Base-by-base conservation (phyloP, 1,140 invertebrate species). In the Ooceraea biroi region DNA sequence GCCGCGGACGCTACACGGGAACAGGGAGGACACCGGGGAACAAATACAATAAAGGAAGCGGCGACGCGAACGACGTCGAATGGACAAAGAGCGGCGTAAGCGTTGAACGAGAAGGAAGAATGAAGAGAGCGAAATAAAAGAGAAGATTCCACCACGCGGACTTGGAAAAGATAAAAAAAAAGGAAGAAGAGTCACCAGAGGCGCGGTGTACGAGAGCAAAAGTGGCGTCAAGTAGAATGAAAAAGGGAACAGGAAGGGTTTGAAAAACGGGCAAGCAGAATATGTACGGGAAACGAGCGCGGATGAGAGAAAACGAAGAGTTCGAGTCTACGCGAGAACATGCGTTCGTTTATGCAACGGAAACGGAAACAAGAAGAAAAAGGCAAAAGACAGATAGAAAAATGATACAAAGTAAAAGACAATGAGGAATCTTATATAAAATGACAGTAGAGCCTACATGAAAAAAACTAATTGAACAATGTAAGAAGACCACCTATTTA, bases 31-130 rank as follows among this genome's bases (percentile, higher is more conserved):
- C 48, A 80, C 76, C 36, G 65, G 61, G 65, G 41, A 58, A 46
- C 63, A 80, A 80, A 80, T 80, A 80, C 65, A 80, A 71, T 80
- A 83, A 74, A 61, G 66, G 48, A 85, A 84, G 74, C 73, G 69
- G 57, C 66, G 36, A 65, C 61, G 57, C 61, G 76, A 76, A 55
- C 65, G 46, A 77, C 74, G 58, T 17, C 66, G 66, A 68, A 85
- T 44, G 74, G 65, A 84, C 46, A 65, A 87, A 85, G 71, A 80
- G 58, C 27, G 71, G 46, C 27, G 58, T 78, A 74, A 82, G 60
- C 36, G 60, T 60, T 41, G 52, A 72, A 58, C 61, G 44, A 48
- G 60, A 65, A 78, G 63, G 57, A 77, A 69, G 77, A 60, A 83
- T 68, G 48, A 60, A 46, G 69, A 19, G 69, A 50, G 44, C 27